Percentiles rank a stretch among this genome's conserved stretches.
Evolutionary conservation across 2,888 invertebrate species (phyloP).

Genomic region (Cephus pygmeus): DNA sequence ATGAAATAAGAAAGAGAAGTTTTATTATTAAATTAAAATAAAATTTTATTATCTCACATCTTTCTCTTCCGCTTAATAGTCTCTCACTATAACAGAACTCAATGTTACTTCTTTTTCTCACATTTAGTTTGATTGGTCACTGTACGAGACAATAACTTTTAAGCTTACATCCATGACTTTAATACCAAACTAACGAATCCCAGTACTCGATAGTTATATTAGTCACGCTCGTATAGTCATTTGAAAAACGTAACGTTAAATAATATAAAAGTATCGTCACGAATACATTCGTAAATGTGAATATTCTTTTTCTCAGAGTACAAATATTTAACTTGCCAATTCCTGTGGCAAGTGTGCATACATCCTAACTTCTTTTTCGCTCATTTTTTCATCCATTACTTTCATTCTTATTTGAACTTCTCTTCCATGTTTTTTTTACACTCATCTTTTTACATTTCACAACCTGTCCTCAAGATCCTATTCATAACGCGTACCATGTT

Average conservation of each 20-base stretch:
- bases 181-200: slow-evolving; percentile 5
- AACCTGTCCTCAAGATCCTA: neutral
- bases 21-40: slow-evolving; percentile 50
- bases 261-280: slow-evolving; percentile 32
- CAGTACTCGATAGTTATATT: slow-evolving; percentile 29
- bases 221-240: slow-evolving; percentile 15
- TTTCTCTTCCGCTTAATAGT: neutral
- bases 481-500: neutral
- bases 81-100: slow-evolving; percentile 33
- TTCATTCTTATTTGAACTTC: slow-evolving; percentile 3
- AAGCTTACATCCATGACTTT: slow-evolving; percentile 6
- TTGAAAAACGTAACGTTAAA: slow-evolving; percentile 26
- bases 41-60: slow-evolving; percentile 47
- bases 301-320: neutral
- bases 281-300: neutral
- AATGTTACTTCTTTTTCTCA: slow-evolving; percentile 5
- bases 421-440: slow-evolving; percentile 3
- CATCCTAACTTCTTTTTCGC: neutral
- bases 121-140: neutral
- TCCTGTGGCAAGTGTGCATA: neutral
- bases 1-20: neutral
- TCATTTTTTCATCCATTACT: neutral
- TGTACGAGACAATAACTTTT: neutral
- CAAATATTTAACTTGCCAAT: neutral
- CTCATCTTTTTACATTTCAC: slow-evolving; percentile 8